Base-by-base conservation (phyloP, 2,113 vertebrate species). In the Camelus bactrianus region DNA sequence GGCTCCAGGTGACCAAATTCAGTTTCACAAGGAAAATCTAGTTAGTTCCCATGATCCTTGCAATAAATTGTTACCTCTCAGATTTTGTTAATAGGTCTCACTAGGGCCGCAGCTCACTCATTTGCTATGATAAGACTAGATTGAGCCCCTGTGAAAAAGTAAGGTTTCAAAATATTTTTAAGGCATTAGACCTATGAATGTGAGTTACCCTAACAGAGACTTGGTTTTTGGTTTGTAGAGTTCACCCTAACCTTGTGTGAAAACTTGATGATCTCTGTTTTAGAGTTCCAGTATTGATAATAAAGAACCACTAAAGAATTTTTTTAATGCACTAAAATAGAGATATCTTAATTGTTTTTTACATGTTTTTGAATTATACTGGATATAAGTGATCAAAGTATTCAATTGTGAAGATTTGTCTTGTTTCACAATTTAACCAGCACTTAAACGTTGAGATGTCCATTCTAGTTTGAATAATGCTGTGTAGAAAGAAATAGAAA, bases 61-160 rank as follows among this genome's bases (percentile, higher is more conserved):
- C 35, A 54, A 35, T 92, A 35, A 87, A 96, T 92, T 72, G 24
- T 77, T 73, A 54, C 81, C 22, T 56, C 48, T 82, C 77, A 73
- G 30, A 62, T 95, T 96, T 95, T 92, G 52, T 62, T 81, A 82
- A 9, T 90, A 46, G 28, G 4, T 77, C 46, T 93, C 67, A 91
- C 8, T 84, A 58, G 84, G 30, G 4, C 50, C 52, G 56, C 26
- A 81, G 32, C 22, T 3, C 9, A 38, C n/a, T 62, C 56, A 62
- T 12, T 86, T 88, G 52, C 60, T 56, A 2, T 80, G 38, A 28
- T 38, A 85, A 48, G 67, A 73, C 26, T 89, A 91, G 54, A 64
- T 60, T 70, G 58, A 93, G 56, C 15, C 32, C 46, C 30, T 91
- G 10, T 62, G 65, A 80, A 89, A 91, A 82, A 80, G 9, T 91